Evolutionary conservation across 2,888 invertebrate species (phyloP).

Genomic region (Cerastoderma edule): DNA sequence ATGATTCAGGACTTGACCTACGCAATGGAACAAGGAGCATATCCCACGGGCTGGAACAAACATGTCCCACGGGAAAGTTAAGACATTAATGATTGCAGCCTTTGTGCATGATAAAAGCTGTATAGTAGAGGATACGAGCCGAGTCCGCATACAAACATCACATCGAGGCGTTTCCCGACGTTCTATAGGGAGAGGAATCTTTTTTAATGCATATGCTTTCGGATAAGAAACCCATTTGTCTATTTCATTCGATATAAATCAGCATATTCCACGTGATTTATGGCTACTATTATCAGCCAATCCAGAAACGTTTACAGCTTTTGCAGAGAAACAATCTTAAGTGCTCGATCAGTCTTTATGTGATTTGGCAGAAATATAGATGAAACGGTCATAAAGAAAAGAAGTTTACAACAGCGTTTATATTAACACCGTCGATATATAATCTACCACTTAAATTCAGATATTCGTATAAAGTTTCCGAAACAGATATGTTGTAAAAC

Average conservation of each 20-base stretch:
- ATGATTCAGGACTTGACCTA: too few species aligned
- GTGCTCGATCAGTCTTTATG: constrained; percentile 41
- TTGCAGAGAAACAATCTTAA: constrained; percentile 46
- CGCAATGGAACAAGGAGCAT: too few species aligned
- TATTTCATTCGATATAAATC: constrained; percentile 51
- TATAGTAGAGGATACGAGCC: too few species aligned
- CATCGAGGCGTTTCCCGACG: too few species aligned
- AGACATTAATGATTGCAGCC: too few species aligned
- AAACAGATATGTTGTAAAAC: constrained; percentile 21
- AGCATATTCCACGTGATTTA: constrained; percentile 46
- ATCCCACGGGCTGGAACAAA: too few species aligned
- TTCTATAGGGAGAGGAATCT: too few species aligned
- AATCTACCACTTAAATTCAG: constrained; percentile 38
- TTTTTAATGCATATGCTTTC: constrained; percentile 37
- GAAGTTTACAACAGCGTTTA: constrained; percentile 36
- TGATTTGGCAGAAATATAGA: constrained; percentile 41
- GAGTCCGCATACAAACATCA: too few species aligned
- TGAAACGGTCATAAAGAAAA: constrained; percentile 47
- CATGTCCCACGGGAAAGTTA: too few species aligned
- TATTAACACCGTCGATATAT: constrained; percentile 37
- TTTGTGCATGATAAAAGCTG: too few species aligned
- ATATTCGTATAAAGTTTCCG: constrained; percentile 16
- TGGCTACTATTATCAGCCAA: constrained; percentile 49
- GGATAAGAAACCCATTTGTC: constrained; percentile 54
- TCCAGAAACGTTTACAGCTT: constrained; percentile 48